Percentiles rank a stretch among this genome's conserved stretches.
phyloP scores from a whole-genome alignment of 2,797 vertebrate species.

The Salmo trutta region DNA sequence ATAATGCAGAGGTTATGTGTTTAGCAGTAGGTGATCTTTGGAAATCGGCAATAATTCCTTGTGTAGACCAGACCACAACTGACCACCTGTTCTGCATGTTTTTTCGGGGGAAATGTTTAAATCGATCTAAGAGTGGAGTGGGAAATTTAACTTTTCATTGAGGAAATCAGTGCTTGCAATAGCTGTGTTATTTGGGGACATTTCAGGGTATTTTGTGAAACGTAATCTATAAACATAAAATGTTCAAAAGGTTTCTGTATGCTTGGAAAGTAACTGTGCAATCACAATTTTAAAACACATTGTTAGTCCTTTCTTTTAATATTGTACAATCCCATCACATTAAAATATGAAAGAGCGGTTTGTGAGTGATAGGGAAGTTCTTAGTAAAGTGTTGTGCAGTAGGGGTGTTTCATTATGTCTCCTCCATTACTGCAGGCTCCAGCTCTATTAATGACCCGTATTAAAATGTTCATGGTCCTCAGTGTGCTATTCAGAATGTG shows the following conservation, averaged over 20 bases:
- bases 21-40: neutral
- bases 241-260: neutral
- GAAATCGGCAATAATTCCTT: neutral
- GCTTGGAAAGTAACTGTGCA: too few species aligned
- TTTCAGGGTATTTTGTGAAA: neutral
- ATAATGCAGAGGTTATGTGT: neutral
- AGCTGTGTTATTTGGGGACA: neutral
- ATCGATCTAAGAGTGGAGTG: neutral
- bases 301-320: neutral
- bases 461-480: conserved; percentile 12
- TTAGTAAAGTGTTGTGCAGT: neutral
- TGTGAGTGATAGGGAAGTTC: neutral
- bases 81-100: neutral
- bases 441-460: neutral
- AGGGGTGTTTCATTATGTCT: neutral
- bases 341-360: neutral
- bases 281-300: neutral
- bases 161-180: neutral
- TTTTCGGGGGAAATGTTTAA: neutral
- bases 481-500: neutral
- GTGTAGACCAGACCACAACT: neutral
- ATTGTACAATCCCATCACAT: neutral
- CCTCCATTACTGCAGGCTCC: neutral
- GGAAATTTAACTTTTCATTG: neutral
- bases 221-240: neutral